phyloP scores from a whole-genome alignment of 1,140 invertebrate genomes.

The Melitaea cinxia region DNA sequence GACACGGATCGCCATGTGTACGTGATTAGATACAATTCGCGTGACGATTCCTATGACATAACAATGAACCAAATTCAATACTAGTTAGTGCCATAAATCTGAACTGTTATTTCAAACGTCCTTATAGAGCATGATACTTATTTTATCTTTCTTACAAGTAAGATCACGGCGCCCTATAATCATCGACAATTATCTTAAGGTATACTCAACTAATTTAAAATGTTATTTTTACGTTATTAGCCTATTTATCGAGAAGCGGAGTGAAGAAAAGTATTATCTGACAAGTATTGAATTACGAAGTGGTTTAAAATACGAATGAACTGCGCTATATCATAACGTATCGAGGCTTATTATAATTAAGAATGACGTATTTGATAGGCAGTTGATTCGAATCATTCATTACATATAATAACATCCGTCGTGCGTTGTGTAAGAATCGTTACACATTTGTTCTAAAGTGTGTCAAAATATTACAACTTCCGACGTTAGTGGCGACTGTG shows the following conservation, averaged over 20 bases:
- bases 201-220: no score
- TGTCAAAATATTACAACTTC: conserved; percentile 11
- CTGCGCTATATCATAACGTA: no score
- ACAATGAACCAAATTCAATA: neutral
- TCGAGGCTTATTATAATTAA: neutral
- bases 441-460: neutral
- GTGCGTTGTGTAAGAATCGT: neutral
- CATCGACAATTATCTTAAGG: no score
- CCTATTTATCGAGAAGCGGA: no score
- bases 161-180: no score
- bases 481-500: neutral
- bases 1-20: conserved; percentile 47
- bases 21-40: conserved; percentile 58
- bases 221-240: no score
- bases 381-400: neutral
- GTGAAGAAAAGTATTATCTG: no score
- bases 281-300: no score
- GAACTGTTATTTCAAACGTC: no score
- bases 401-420: neutral
- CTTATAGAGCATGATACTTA: no score
- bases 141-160: no score
- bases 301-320: no score
- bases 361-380: neutral
- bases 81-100: neutral
- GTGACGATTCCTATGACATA: conserved; percentile 27